Evolutionary conservation across 2,888 invertebrate species (phyloP).

Genomic region (Ligdia adustata): DNA sequence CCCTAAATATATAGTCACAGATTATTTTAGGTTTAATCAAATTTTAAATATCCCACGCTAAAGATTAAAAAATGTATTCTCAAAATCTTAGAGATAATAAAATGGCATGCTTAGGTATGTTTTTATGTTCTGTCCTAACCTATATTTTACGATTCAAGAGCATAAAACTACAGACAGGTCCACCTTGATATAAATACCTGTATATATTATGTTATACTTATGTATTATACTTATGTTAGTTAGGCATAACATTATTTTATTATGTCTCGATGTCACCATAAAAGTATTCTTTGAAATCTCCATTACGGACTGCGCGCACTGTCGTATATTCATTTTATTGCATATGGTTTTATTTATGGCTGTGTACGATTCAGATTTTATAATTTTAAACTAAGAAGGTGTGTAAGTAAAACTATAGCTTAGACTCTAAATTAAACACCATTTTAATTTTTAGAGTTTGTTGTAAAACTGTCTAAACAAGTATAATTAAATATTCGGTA

Average conservation of each 20-base stretch:
- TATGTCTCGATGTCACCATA: slow-evolving; percentile 20
- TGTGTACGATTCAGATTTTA: slow-evolving; percentile 2
- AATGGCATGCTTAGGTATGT: too few relatives aligned
- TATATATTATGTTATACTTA: neutral
- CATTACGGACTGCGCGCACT: slow-evolving; percentile 13
- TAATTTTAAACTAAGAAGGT: slow-evolving; percentile 10
- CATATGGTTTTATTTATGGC: slow-evolving; percentile 7
- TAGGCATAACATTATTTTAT: slow-evolving; percentile 22
- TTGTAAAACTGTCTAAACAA: too few relatives aligned
- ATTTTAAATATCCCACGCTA: too few relatives aligned
- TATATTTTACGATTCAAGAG: neutral
- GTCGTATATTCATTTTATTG: slow-evolving; percentile 23
- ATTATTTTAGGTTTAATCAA: too few relatives aligned
- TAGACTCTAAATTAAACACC: too few relatives aligned
- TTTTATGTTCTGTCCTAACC: slow-evolving; percentile 1
- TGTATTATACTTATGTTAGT: slow-evolving; percentile 4
- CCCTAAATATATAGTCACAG: too few relatives aligned
- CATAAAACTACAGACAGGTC: slow-evolving; percentile 12
- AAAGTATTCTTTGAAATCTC: slow-evolving; percentile 26
- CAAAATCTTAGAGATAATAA: too few relatives aligned
- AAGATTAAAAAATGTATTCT: too few relatives aligned
- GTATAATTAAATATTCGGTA: too few relatives aligned
- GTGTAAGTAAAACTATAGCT: too few relatives aligned
- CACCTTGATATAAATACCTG: slow-evolving; percentile 17
- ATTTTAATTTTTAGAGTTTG: too few relatives aligned